Percentiles rank a stretch among this genome's conserved stretches.
phyloP scores from a whole-genome alignment of 2,113 vertebrate genomes.

The Leptosomus discolor region DNA sequence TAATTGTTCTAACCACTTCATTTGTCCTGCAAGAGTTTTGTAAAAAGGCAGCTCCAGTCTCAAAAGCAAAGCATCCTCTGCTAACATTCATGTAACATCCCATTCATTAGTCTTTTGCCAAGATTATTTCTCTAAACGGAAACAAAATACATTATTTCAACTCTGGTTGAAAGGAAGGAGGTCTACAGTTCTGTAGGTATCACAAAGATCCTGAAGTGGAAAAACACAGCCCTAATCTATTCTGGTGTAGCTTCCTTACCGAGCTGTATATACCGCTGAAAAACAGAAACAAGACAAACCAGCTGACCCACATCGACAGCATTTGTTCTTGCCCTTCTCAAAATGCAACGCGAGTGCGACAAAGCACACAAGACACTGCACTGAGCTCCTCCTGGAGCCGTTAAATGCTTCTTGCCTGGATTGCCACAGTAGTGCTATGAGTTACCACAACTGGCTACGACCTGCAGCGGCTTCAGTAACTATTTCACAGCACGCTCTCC shows the following conservation, averaged over 20 bases:
- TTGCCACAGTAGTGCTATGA: background rate
- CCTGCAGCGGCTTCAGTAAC: background rate
- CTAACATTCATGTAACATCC: background rate
- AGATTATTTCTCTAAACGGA: background rate
- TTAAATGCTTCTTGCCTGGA: background rate
- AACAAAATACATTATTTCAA: background rate
- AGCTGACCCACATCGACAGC: background rate
- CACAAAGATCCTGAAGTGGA: background rate
- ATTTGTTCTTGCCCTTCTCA: background rate
- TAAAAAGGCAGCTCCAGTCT: background rate
- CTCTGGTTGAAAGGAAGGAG: background rate
- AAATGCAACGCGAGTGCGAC: background rate
- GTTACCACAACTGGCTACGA: background rate
- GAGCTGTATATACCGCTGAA: background rate
- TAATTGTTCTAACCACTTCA: background rate
- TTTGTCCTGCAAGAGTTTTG: background rate
- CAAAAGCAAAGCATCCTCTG: background rate
- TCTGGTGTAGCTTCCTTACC: background rate
- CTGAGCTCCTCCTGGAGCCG: background rate
- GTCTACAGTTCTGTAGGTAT: background rate
- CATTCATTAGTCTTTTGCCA: background rate
- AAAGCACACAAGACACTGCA: background rate
- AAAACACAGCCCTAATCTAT: background rate
- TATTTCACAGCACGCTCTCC: background rate
- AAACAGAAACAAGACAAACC: background rate